phyloP scores from a whole-genome alignment of 2,797 vertebrate species.

The Podargus strigoides region DNA sequence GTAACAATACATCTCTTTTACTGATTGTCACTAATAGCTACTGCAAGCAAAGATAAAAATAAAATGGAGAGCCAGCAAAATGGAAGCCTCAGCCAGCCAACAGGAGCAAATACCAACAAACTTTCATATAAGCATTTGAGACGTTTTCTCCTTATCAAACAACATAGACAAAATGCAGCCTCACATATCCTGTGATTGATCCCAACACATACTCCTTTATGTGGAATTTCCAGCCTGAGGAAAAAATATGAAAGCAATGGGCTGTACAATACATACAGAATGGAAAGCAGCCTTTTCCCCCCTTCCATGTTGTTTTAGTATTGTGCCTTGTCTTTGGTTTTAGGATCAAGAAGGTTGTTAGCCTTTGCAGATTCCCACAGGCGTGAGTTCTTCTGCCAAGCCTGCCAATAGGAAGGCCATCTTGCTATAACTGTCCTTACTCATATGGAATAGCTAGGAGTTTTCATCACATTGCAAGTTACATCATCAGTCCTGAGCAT shows the following conservation, averaged over 20 bases:
- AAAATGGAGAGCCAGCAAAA: neutral
- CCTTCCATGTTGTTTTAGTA: neutral
- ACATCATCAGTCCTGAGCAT: neutral
- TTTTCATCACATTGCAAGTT: neutral
- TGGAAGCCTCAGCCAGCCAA: neutral
- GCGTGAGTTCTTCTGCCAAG: neutral
- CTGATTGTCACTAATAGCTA: neutral
- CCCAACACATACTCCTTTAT: neutral
- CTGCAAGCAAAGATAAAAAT: neutral
- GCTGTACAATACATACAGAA: neutral
- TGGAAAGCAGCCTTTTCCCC: neutral
- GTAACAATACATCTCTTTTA: constrained; percentile 11
- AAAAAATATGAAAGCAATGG: fast-evolving
- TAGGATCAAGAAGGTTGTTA: neutral
- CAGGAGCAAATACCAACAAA: neutral
- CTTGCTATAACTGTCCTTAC: neutral
- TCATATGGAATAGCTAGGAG: neutral
- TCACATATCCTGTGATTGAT: neutral
- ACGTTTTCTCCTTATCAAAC: neutral
- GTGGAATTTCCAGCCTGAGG: neutral
- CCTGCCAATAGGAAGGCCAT: neutral
- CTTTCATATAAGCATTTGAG: neutral
- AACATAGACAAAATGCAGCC: neutral
- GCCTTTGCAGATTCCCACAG: neutral
- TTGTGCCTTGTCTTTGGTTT: neutral